phyloP scores from a whole-genome alignment of 2,888 invertebrate species.

The Bellardia pandia region DNA sequence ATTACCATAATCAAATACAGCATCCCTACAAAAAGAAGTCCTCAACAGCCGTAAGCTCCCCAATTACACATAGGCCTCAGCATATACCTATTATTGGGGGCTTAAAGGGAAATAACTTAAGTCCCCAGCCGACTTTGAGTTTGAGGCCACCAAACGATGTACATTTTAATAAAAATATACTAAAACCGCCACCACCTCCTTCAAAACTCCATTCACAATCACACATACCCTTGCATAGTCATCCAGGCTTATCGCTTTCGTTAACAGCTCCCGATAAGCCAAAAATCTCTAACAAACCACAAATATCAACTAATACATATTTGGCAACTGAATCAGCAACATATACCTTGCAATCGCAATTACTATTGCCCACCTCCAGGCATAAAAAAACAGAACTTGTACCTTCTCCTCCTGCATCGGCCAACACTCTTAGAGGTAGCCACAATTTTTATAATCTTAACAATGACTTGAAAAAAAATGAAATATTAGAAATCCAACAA shows the following conservation, averaged over 20 bases:
- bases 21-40: constrained; percentile 48
- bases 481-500: constrained; percentile 77
- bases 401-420: background rate
- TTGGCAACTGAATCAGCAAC: background rate
- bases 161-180: constrained; percentile 71
- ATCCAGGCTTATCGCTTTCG: constrained; percentile 21
- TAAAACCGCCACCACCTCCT: constrained; percentile 73
- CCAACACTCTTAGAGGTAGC: background rate
- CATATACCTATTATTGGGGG: constrained; percentile 24
- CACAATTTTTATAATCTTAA: constrained; percentile 60
- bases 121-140: constrained; percentile 8
- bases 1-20: constrained; percentile 68
- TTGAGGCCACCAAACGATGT: constrained; percentile 28
- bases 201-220: background rate
- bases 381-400: background rate
- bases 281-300: background rate
- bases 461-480: constrained; percentile 76
- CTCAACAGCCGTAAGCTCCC: background rate
- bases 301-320: background rate
- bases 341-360: background rate
- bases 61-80: constrained; percentile 14
- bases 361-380: background rate
- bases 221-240: background rate
- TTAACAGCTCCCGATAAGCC: constrained; percentile 28
- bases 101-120: background rate